Evolutionary conservation across 1,140 invertebrate genomes (phyloP), one percentile per base, ranked within the genome.

Genomic region (Zaprionus ornatus): DNA sequence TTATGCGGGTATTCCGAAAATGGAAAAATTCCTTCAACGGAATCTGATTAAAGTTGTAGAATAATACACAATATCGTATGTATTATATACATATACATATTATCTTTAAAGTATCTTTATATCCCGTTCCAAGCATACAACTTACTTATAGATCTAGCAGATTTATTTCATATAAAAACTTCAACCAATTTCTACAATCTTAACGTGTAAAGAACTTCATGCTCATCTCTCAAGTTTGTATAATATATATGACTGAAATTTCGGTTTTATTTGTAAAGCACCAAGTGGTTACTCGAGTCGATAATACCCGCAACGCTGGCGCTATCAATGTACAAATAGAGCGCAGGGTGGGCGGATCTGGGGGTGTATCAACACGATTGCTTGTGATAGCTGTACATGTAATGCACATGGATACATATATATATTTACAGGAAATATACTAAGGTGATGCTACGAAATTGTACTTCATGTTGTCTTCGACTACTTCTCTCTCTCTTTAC

Each of bases 381-480:
- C 50, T 55, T 69, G 23, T 29, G 7, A 27, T n/a, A 35, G 17
- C 13, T 27, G 32, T 19, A 42, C 52, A 12, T 13, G 13, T 32
- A 35, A 23, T 45, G 23, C 35, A 45, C 42, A 27, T 60, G 10
- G n/a, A 25, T 56, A 48, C 9, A 59, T 27, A 56, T 1, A 42
- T 62, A 32, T 50, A 32, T 42, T 32, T 55, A 25, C 59, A 48
- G 21, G 4, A 27, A 15, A 23, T 48, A n/a, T 12, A 57, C 35
- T 40, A 37, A 13, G 35, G 50, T 60, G 48, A 17, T 25, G 45
- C 65, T 19, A 57, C 37, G 23, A 10, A 37, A 27, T 77, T 77
- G 69, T 77, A 77, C 77, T 79, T 74, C 48, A 32, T 77, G 52
- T 73, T 56, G 55, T 32, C 60, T 42, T 55, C 42, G 29, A 45